Percentiles rank a stretch among this genome's conserved stretches.
Evolutionary conservation across 2,797 vertebrate genomes (phyloP).

Genomic region (Chaetodon trifasciatus): DNA sequence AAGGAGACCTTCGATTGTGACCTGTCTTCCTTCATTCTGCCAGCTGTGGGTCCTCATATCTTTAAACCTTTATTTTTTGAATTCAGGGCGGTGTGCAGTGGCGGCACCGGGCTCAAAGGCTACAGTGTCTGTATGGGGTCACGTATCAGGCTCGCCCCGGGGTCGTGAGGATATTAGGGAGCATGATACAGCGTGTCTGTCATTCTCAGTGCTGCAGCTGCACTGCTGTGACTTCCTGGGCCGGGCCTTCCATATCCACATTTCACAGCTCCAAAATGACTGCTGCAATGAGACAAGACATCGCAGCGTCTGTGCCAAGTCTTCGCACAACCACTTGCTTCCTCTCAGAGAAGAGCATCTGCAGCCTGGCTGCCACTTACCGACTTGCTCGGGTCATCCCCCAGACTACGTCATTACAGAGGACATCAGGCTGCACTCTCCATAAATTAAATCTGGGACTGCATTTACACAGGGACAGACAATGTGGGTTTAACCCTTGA

Average conservation of each 20-base stretch:
- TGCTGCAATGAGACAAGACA: constrained; percentile 77
- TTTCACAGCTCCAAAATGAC: constrained; percentile 71
- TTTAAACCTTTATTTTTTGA: constrained; percentile 47
- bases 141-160: constrained; percentile 41
- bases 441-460: constrained; percentile 81
- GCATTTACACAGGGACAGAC: constrained; percentile 63
- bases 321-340: constrained; percentile 69
- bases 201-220: constrained; percentile 71
- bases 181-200: constrained; percentile 62
- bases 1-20: constrained; percentile 31
- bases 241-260: constrained; percentile 66
- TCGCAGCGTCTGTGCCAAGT: constrained; percentile 73
- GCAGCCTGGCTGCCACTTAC: constrained; percentile 73
- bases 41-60: constrained; percentile 39
- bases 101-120: constrained; percentile 34
- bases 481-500: constrained; percentile 64
- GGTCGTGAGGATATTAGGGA: constrained; percentile 59
- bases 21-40: constrained; percentile 29
- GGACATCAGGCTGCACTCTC: constrained; percentile 80
- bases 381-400: constrained; percentile 75
- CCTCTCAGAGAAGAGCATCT: constrained; percentile 76
- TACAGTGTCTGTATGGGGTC: constrained; percentile 41
- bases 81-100: constrained; percentile 31
- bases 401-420: constrained; percentile 80
- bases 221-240: constrained; percentile 67